A percentile compares a stretch with the other conserved stretches of the same genome.
Conservation (phyloP, 2,797 vertebrate genomes). For the Tarsius wallacei region DNA sequence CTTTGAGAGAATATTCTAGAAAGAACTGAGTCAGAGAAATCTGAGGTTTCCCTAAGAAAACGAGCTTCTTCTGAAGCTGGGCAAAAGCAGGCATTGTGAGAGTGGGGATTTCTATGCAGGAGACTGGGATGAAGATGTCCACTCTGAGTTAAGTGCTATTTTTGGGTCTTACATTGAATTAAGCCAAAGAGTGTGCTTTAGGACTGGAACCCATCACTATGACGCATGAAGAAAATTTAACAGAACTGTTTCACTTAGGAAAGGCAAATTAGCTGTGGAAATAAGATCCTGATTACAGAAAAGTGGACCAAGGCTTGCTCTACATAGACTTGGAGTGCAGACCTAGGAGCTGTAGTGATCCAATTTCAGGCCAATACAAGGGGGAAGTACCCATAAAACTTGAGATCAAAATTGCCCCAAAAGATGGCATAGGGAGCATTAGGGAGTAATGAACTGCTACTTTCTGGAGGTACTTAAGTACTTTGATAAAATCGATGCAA, state of each 20-base stretch:
- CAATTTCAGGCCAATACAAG: not conserved
- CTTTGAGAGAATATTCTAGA: conserved; percentile 2
- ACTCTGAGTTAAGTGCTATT: not conserved
- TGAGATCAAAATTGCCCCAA: not conserved
- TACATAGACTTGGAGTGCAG: not conserved
- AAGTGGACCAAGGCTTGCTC: not conserved
- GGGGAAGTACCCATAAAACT: not conserved
- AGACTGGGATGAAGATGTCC: not conserved
- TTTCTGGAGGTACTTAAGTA: not conserved
- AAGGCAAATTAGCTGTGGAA: not conserved
- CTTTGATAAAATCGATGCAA: not conserved
- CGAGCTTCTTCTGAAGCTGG: not conserved
- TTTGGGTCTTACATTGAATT: conserved; percentile 15
- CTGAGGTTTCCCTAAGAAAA: not conserved
- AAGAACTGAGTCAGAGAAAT: not conserved
- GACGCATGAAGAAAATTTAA: conserved; percentile 29
- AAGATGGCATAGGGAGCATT: not conserved
- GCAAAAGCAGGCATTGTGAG: not conserved
- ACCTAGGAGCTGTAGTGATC: not conserved
- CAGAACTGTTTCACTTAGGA: not conserved
- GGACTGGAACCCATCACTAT: not conserved
- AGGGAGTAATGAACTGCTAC: not conserved
- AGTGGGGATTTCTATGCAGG: not conserved
- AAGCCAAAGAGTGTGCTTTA: not conserved
- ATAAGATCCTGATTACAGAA: not conserved